Evolutionary conservation across 1,140 invertebrate species (phyloP).

Genomic region (Caenorhabditis tropicalis): DNA sequence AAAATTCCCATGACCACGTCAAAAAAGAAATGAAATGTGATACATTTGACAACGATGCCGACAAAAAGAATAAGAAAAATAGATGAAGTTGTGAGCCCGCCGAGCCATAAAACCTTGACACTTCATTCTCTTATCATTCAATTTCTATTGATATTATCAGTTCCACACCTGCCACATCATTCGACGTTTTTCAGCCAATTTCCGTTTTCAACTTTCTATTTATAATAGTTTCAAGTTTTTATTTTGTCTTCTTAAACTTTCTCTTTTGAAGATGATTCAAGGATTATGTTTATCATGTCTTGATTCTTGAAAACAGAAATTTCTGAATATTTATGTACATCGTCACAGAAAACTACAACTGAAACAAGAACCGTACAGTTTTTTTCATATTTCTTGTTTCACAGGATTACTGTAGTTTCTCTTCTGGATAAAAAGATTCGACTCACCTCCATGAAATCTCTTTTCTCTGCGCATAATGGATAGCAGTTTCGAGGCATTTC

Average conservation of each 20-base stretch:
- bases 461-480: constrained; percentile 64
- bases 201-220: constrained; percentile 8
- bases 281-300: too few relatives aligned
- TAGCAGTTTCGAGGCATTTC: constrained; percentile 52
- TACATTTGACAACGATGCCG: constrained; percentile 14
- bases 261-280: not conserved
- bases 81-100: constrained; percentile 13
- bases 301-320: too few relatives aligned
- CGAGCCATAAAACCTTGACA: not conserved
- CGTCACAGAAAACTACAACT: too few relatives aligned
- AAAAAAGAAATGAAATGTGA: constrained; percentile 36
- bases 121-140: not conserved
- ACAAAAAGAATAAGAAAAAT: not conserved
- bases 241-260: not conserved
- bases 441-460: constrained; percentile 68
- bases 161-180: constrained; percentile 23
- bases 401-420: too few relatives aligned
- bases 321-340: too few relatives aligned
- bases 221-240: not conserved
- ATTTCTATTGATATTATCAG: not conserved
- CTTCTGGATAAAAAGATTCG: not conserved
- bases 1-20: constrained; percentile 21
- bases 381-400: too few relatives aligned
- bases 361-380: too few relatives aligned
- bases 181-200: not conserved